phyloP scores from a whole-genome alignment of 2,888 invertebrate species.

The Cephus nigrinus region DNA sequence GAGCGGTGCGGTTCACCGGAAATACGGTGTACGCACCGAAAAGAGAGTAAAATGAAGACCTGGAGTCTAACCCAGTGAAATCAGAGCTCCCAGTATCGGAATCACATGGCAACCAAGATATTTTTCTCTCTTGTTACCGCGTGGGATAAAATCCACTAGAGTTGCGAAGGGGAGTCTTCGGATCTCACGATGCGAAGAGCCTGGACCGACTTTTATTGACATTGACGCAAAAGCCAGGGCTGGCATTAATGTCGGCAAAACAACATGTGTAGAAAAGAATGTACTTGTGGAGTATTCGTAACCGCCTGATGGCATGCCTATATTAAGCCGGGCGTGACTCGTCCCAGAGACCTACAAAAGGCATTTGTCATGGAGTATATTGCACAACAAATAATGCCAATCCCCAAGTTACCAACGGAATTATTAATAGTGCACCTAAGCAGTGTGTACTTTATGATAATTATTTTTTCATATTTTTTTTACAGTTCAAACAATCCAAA shows the following conservation, averaged over 20 bases:
- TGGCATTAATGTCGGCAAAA: background rate
- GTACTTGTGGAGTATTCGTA: background rate
- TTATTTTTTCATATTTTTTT: background rate
- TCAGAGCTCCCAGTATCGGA: background rate
- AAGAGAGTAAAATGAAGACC: slow-evolving; percentile 7
- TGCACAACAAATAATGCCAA: background rate
- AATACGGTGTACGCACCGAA: slow-evolving; percentile 24
- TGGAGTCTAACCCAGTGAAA: background rate
- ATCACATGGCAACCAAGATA: background rate
- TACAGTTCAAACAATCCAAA: background rate
- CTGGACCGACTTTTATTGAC: background rate
- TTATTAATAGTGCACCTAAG: background rate
- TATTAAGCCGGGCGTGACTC: background rate
- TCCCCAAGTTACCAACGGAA: background rate
- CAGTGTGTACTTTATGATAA: background rate
- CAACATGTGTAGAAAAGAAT: background rate
- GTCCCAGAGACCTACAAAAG: background rate
- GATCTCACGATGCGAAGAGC: background rate
- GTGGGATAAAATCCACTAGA: background rate
- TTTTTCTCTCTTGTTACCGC: background rate
- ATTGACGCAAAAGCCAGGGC: background rate
- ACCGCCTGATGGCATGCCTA: background rate
- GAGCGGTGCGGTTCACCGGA: slow-evolving; percentile 19
- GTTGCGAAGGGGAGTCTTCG: background rate
- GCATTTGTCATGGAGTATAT: background rate